These are phyloP conservation scores for Muntiacus reevesi DNA, from an alignment of 2,113 vertebrate species.

Conservation along the genomic window DNA sequence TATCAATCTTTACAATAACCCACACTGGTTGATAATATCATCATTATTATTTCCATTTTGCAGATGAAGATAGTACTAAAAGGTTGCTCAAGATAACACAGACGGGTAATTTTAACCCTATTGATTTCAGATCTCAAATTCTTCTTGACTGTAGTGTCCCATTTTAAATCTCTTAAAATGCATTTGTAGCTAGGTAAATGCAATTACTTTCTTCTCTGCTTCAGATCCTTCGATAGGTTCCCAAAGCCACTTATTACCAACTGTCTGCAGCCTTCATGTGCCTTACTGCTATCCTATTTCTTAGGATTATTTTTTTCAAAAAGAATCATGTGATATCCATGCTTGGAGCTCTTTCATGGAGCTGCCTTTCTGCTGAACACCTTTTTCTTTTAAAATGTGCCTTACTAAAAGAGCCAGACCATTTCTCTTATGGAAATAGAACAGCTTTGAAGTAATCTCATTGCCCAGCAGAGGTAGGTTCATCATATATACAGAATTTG, in stretches of 20 bases:
- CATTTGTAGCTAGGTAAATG: not conserved
- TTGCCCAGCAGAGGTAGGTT: not conserved
- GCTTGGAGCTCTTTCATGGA: not conserved
- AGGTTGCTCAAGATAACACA: not conserved
- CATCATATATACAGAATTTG: not conserved
- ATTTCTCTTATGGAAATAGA: slow-evolving; percentile 5
- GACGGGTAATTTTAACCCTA: not conserved
- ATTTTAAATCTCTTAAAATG: not conserved
- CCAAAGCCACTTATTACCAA: not conserved
- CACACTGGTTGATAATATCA: not conserved
- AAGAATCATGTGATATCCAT: not conserved
- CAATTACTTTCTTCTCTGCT: not conserved
- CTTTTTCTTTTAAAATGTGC: not conserved
- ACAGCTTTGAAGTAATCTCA: not conserved
- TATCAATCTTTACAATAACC: not conserved
- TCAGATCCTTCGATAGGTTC: not conserved
- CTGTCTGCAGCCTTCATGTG: not conserved
- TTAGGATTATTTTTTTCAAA: not conserved
- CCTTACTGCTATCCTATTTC: not conserved
- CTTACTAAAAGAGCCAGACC: not conserved
- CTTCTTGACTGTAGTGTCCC: not conserved
- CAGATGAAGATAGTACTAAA: not conserved
- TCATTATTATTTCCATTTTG: not conserved
- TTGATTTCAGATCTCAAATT: not conserved
- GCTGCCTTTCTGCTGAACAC: not conserved